Percentiles rank a stretch among this genome's conserved stretches.
These are phyloP conservation scores for Drosophila cracens DNA, from an alignment of 2,888 invertebrate genomes.

Conservation along the genomic window DNA sequence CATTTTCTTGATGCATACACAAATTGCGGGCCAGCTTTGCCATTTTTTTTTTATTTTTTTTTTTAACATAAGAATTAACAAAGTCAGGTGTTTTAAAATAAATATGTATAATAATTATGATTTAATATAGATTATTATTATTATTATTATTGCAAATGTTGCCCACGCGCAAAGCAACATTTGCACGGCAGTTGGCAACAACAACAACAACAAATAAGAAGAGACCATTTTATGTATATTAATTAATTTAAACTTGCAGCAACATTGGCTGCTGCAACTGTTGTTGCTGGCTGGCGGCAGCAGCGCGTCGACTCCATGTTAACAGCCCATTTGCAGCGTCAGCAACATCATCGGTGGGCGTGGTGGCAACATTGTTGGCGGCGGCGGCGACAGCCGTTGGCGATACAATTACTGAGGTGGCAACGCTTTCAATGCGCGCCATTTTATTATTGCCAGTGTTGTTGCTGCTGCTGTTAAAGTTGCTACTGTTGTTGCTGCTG, in stretches of 20 bases:
- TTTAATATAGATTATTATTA: constrained; percentile 66
- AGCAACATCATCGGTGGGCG: constrained; percentile 58
- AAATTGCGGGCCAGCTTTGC: constrained; percentile 58
- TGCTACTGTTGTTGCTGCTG: constrained; percentile 33
- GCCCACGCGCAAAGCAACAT: constrained; percentile 79
- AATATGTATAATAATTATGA: constrained; percentile 66
- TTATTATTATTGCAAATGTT: constrained; percentile 80
- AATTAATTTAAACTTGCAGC: constrained; percentile 36
- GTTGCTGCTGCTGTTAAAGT: constrained; percentile 38
- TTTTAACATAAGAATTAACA: constrained; percentile 79
- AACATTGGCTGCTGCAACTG: constrained; percentile 38
- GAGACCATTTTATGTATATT: constrained; percentile 65
- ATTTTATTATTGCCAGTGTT: constrained; percentile 54
- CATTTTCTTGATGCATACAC: constrained; percentile 47
- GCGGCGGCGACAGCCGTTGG: constrained; percentile 55
- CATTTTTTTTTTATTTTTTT: constrained; percentile 30
- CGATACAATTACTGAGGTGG: constrained; percentile 84
- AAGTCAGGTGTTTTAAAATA: constrained; percentile 78
- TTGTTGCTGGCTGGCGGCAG: constrained; percentile 63
- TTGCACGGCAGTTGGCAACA: constrained; percentile 81
- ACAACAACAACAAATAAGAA: constrained; percentile 81
- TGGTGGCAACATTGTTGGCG: constrained; percentile 38
- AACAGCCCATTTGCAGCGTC: constrained; percentile 66
- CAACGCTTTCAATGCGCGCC: constrained; percentile 71
- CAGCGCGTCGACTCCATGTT: constrained; percentile 70